Base-by-base conservation (phyloP, 1,140 invertebrate genomes). In the Helicoverpa armigera region DNA sequence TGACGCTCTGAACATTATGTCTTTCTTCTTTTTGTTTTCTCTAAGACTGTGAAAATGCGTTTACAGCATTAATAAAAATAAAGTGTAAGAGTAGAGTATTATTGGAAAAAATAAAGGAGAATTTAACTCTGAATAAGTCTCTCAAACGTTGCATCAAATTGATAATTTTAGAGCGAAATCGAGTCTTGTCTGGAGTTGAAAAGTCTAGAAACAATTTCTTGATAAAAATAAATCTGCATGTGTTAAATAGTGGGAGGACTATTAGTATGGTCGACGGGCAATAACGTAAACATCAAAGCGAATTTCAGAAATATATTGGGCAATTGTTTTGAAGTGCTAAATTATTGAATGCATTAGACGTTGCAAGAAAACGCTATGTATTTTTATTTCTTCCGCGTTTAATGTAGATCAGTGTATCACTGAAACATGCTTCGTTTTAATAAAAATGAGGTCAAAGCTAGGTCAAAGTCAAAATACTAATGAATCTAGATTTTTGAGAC, bases 241-340 rank as follows among this genome's bases (percentile, higher is more conserved):
- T 48, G 43, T 48, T 48, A 10, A 43, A 43, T 50, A 67, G 35
- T 67, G n/a, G 43, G 63, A 48, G 63, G 10, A 12, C 61, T 35
- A 50, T 67, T 67, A 67, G 35, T 18, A 10, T 14, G 5, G 43
- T 35, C 10, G 14, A 48, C 18, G 43, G 63, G 16, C 43, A 67
- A 50, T 50, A 50, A 69, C 18, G 16, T 48, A 67, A 4, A 69
- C 65, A 50, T 23, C 43, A 50, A 50, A 50, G 43, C 50, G 65
- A 13, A 50, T 50, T 2, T 43, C 18, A 69, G 23, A 69, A 69
- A 69, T 69, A 23, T 69, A 13, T 18, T 31, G n/a, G 16, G 1
- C n/a, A 67, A 12, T 50, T 67, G 63, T 67, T 67, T 67, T 67
- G 63, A 67, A 48, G 35, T 23, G 43, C 16, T 67, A 16, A 67